A percentile compares a stretch with the other conserved stretches of the same genome.
Conservation (phyloP, 2,888 invertebrate genomes). For the Rotaria macrura region DNA sequence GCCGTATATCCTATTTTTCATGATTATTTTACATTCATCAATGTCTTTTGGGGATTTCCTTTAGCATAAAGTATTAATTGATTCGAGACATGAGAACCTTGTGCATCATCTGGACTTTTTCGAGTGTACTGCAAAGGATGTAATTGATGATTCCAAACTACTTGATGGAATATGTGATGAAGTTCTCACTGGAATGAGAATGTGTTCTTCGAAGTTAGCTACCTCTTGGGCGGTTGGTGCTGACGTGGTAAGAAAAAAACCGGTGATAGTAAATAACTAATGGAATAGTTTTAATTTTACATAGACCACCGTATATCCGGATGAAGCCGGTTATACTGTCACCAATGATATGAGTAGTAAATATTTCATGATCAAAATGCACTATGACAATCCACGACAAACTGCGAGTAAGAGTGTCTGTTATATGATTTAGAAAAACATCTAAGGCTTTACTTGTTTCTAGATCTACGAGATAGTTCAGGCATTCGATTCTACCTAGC, state of each 20-base stretch:
- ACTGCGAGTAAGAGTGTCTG: background rate
- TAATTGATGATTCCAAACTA: constrained; percentile 12
- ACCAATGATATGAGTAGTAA: background rate
- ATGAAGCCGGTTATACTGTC: constrained; percentile 23
- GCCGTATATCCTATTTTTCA: background rate
- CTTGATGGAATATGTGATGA: background rate
- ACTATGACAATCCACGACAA: constrained; percentile 28
- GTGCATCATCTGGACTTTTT: constrained; percentile 30
- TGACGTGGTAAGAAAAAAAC: background rate
- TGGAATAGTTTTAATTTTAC: background rate
- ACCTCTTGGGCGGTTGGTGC: constrained; percentile 29
- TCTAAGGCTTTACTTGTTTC: background rate
- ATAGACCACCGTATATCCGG: background rate
- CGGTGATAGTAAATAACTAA: background rate
- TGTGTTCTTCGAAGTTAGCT: constrained; percentile 17
- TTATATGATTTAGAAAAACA: too few species aligned
- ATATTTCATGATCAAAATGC: constrained; percentile 26
- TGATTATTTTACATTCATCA: background rate
- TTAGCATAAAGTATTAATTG: background rate
- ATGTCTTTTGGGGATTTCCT: background rate
- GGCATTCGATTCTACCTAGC: constrained; percentile 24
- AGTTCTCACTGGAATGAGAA: background rate
- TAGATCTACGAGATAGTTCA: constrained; percentile 25
- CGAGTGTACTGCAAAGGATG: constrained; percentile 2
- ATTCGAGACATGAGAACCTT: background rate